These are phyloP conservation scores for Erinaceus europaeus DNA, from an alignment of 2,113 vertebrate species.

Conservation along the genomic window DNA sequence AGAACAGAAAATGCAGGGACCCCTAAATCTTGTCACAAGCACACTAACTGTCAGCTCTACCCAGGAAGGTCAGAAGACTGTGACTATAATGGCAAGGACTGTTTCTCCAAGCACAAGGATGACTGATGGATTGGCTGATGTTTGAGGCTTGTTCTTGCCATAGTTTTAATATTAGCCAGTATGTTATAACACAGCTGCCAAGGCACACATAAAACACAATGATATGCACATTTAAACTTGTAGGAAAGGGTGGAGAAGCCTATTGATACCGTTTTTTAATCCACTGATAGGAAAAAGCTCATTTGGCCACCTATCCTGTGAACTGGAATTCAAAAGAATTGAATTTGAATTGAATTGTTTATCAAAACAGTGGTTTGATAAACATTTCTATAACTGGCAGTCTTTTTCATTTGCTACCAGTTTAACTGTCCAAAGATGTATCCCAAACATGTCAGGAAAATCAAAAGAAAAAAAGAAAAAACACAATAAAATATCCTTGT, in stretches of 20 bases:
- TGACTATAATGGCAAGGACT: neutral
- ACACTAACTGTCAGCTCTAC: neutral
- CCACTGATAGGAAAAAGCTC: neutral
- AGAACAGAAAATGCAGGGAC: neutral
- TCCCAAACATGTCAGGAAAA: conserved; percentile 50
- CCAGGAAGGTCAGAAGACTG: neutral
- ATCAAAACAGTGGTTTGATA: neutral
- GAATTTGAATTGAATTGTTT: too few species aligned
- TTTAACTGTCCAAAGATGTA: conserved; percentile 30
- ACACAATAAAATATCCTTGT: conserved; percentile 52
- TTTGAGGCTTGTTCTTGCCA: neutral
- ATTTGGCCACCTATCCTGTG: neutral
- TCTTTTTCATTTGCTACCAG: neutral
- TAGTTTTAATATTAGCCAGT: neutral
- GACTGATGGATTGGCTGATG: neutral
- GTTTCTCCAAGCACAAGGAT: neutral
- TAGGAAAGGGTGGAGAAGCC: neutral
- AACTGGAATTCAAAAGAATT: neutral
- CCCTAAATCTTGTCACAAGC: neutral
- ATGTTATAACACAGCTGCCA: neutral
- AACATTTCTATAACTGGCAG: neutral
- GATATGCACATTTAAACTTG: rapidly evolving
- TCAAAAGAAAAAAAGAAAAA: conserved; percentile 67
- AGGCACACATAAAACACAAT: neutral
- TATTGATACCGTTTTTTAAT: neutral